Evolutionary conservation across 2,888 invertebrate genomes (phyloP).

Genomic region (Ametastegia equiseti): DNA sequence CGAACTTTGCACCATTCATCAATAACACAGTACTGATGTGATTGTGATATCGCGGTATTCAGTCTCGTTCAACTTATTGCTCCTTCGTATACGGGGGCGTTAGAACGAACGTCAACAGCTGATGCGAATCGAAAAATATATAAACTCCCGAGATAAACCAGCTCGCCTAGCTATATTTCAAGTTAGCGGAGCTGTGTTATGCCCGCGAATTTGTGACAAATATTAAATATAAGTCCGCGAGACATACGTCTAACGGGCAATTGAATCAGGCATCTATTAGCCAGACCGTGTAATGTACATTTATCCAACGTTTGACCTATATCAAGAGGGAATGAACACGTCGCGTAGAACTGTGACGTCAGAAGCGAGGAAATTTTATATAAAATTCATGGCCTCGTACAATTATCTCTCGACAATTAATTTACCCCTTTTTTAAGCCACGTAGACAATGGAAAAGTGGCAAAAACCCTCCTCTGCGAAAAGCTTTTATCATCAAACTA

Average conservation of each 20-base stretch:
- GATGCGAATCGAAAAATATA: not conserved
- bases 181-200: not conserved
- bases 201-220: not conserved
- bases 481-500: too few relatives aligned
- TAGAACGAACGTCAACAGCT: not conserved
- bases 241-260: not conserved
- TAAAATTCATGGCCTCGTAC: not conserved
- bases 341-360: conserved; percentile 16
- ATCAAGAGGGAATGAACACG: not conserved
- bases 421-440: not conserved
- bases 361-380: conserved; percentile 24
- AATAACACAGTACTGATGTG: not conserved
- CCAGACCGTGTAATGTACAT: not conserved
- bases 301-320: conserved; percentile 7
- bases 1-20: conserved; percentile 21
- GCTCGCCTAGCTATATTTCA: not conserved
- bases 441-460: not conserved
- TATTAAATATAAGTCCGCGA: not conserved
- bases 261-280: not conserved
- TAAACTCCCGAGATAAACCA: not conserved
- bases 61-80: conserved; percentile 5
- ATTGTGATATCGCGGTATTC: conserved; percentile 7
- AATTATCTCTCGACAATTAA: not conserved
- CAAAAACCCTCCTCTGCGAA: not conserved
- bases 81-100: not conserved